A percentile compares a stretch with the other conserved stretches of the same genome.
phyloP scores from a whole-genome alignment of 2,113 vertebrate species.

The Gracilinanus agilis region DNA sequence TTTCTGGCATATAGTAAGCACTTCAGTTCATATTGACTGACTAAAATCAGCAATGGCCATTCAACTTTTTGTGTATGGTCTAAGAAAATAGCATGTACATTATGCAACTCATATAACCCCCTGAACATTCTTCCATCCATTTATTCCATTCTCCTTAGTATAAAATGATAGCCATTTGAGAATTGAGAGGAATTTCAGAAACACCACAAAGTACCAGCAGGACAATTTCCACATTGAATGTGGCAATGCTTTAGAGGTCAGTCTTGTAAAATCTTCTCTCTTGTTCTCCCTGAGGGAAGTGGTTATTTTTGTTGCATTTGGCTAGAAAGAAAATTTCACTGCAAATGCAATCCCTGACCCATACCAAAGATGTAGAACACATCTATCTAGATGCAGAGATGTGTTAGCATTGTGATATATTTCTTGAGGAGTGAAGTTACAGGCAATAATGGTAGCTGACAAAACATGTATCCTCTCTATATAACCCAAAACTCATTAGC shows the following conservation, averaged over 20 bases:
- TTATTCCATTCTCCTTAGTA: neutral
- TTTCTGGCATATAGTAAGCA: neutral
- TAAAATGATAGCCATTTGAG: constrained; percentile 46
- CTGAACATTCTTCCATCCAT: neutral
- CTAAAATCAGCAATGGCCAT: neutral
- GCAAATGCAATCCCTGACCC: constrained; percentile 60
- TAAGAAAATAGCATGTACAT: neutral
- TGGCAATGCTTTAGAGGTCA: constrained; percentile 57
- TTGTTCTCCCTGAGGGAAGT: constrained; percentile 50
- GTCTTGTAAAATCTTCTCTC: constrained; percentile 33
- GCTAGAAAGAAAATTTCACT: constrained; percentile 45
- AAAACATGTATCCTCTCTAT: constrained; percentile 8
- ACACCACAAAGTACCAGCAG: constrained; percentile 41
- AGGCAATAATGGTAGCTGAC: neutral
- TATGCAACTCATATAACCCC: neutral
- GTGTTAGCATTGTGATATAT: neutral
- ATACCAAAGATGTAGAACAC: constrained; percentile 48
- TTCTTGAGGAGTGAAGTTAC: constrained; percentile 39
- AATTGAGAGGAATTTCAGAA: constrained; percentile 56
- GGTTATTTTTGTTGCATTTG: constrained; percentile 54
- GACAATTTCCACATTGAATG: constrained; percentile 66
- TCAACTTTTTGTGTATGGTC: neutral
- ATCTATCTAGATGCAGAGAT: constrained; percentile 31
- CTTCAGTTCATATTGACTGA: neutral
- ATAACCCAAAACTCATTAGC: neutral